Base-by-base conservation (phyloP, 1,140 invertebrate genomes). In the Nasonia giraulti region DNA sequence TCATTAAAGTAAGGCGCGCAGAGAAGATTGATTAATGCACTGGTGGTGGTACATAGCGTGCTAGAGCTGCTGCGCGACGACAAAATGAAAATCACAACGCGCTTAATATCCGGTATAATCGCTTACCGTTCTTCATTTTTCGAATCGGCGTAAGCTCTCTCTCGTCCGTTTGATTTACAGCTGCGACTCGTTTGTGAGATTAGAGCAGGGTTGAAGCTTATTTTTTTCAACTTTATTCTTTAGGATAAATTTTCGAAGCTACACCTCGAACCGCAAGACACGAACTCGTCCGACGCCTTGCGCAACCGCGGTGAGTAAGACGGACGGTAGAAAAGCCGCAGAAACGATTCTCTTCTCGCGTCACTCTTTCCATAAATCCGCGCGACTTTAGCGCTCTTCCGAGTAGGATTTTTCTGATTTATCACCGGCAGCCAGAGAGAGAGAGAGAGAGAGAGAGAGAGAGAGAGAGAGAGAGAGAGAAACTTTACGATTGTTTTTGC, bases 271-370 rank as follows among this genome's bases (percentile, higher is more conserved):
- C 23, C 68, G 1, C 68, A 23, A 31, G 68, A 20, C 75, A 10
- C 7, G 75, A 44, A 69, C 40, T 71, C 33, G 68, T 75, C 73
- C 8, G 73, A 71, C 79, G 68, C 79, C 66, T 80, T 80, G 68
- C 14, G 79, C 66, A 71, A 71, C 40, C 2, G 37, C 31, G 55
- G 27, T 27, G 23, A 87, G 77, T 83, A 89, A 88, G 88, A 89
- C 88, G 86, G 87, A 88, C 87, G 88, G 77, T 68, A 86, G 86
- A 85, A 81, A 83, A 80, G 80, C 71, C 44, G 68, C 11, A 47
- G 76, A 33, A 31, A 50, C 79, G 80, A 73, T 86, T 81, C 75
- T 86, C 82, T 37, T 62, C 17, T 0, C 44, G 69, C 62, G 47
- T 69, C 37, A 50, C 20, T 23, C 27, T 68, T 80, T 78, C 68